Base-by-base conservation (phyloP, 2,888 invertebrate species). In the Rotaria magnacalcarata region DNA sequence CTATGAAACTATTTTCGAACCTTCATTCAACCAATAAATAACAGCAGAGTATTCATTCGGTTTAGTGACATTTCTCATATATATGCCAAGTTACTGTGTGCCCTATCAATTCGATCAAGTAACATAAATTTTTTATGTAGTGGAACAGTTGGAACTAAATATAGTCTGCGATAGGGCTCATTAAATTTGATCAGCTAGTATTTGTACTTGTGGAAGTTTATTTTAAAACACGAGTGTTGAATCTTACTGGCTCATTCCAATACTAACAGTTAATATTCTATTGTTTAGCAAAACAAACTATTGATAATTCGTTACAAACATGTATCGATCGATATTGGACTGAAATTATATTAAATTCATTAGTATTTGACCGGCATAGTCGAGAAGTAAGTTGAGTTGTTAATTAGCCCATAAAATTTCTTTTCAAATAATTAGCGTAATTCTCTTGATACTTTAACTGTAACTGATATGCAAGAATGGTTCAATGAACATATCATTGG, bases 301-400 rank as follows among this genome's bases (percentile, higher is more conserved):
- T 80, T 24, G 80, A 80, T 47, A 80, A 24, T 24, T 80, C 80
- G 0, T 80, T 80, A 47, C 80, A 80, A 80, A n/a, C 24, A n/a
- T 43, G 43, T 80, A n/a, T 80, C 6, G 80, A 80, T 80, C 80
- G 80, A 80, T 80, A 47, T 80, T 80, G 80, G 80, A 80, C 80
- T 11, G 80, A 80, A 80, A 80, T 80, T n/a, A 24, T 80, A 43
- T 47, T 80, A 14, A 43, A 80, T n/a, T n/a, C 80, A n/a, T 80
- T 47, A 47, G 5, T 80, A 21, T 80, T 80, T 10, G 80, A 80
- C n/a, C 43, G 80, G n/a, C 24, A 47, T 47, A 21, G 47, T 80
- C 21, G n/a, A 80, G 80, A 80, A n/a, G 80, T 80, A 80, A 67
- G 8, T 41, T 27, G 0, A 1, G 34, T n/a, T 60, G 0, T 0